These are phyloP conservation scores for Pseudococcus jackbeardsleyi DNA, from an alignment of 2,888 invertebrate genomes.

Conservation along the genomic window DNA sequence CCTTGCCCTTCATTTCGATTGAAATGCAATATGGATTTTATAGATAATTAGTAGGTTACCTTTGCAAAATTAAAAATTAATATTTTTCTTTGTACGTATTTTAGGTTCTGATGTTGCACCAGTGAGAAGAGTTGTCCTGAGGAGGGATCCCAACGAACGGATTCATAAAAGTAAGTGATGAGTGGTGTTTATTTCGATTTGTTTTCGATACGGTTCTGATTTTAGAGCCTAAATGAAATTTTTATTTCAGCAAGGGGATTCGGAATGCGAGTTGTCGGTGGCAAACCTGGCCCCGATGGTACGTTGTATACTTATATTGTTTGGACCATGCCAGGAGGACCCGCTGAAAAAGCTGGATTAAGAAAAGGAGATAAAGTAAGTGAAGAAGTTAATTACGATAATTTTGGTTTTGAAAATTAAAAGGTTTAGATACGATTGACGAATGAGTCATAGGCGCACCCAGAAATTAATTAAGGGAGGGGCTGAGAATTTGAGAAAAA, in stretches of 20 bases:
- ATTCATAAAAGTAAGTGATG: slow-evolving; percentile 83
- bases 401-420: too few relatives aligned
- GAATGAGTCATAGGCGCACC: too few relatives aligned
- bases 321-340: slow-evolving; percentile 92
- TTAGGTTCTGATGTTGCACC: slow-evolving; percentile 35
- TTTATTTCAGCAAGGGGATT: slow-evolving; percentile 83
- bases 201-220: not conserved
- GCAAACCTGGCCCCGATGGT: slow-evolving; percentile 88
- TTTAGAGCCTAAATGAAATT: not conserved
- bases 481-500: too few relatives aligned
- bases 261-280: slow-evolving; percentile 95
- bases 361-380: slow-evolving; percentile 89
- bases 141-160: slow-evolving; percentile 85
- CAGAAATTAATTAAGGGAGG: too few relatives aligned
- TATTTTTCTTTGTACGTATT: not conserved
- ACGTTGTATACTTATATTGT: slow-evolving; percentile 91
- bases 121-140: slow-evolving; percentile 74
- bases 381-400: not conserved
- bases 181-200: not conserved
- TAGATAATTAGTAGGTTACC: not conserved
- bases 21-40: not conserved
- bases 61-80: not conserved
- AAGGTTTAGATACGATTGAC: too few relatives aligned
- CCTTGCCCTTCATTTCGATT: too few relatives aligned
- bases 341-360: slow-evolving; percentile 90